phyloP scores from a whole-genome alignment of 2,113 vertebrate species.

The Catharus minimus region DNA sequence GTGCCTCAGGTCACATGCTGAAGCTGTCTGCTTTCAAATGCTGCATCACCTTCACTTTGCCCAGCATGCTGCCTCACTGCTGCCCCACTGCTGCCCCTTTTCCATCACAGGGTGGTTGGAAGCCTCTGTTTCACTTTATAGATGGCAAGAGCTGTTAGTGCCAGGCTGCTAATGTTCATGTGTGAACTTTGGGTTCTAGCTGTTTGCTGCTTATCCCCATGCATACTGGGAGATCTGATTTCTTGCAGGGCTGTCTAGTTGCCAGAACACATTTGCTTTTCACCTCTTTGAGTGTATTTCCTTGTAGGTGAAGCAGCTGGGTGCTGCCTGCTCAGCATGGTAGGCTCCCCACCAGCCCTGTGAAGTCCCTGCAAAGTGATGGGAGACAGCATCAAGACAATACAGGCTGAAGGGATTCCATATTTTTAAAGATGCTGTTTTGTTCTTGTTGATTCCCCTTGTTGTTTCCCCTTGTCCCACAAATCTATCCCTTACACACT shows the following conservation, averaged over 20 bases:
- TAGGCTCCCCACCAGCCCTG: background rate
- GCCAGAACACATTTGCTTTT: background rate
- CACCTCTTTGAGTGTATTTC: background rate
- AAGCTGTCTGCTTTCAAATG: background rate
- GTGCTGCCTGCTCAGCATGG: background rate
- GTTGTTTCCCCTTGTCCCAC: rapidly evolving
- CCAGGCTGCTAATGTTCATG: background rate
- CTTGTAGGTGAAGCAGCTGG: background rate
- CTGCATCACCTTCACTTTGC: background rate
- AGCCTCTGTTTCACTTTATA: background rate
- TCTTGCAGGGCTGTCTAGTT: background rate
- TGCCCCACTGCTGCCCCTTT: background rate
- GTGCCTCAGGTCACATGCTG: background rate
- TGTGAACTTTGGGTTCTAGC: background rate
- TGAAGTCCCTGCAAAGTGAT: background rate
- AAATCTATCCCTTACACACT: background rate
- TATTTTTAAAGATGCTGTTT: background rate
- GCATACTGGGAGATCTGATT: background rate
- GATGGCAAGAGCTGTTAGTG: background rate
- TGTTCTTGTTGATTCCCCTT: background rate
- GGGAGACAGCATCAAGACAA: background rate
- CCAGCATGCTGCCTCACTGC: background rate
- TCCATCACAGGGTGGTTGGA: background rate
- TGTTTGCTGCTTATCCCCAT: background rate
- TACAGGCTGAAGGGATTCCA: background rate